Evolutionary conservation across 2,888 invertebrate species (phyloP).

Genomic region (Chorisops tibialis): DNA sequence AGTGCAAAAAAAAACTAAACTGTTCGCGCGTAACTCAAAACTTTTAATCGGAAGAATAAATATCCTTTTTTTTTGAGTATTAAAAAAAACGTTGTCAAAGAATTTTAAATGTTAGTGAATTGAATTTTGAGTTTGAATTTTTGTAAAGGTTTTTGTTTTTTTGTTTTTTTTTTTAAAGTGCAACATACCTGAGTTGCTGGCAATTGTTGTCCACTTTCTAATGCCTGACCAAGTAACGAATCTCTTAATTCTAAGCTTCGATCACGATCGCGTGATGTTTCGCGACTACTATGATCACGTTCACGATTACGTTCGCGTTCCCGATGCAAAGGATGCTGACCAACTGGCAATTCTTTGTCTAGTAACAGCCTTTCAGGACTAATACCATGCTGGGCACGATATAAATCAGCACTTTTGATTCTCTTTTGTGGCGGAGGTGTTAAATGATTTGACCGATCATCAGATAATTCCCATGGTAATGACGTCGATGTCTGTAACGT

Average conservation of each 20-base stretch:
- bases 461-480: conserved; percentile 63
- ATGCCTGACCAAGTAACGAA: conserved; percentile 70
- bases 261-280: conserved; percentile 53
- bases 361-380: conserved; percentile 51
- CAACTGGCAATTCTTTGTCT: conserved; percentile 48
- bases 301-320: conserved; percentile 43
- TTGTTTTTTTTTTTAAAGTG: not conserved
- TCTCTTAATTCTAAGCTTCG: conserved; percentile 67
- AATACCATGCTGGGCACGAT: conserved; percentile 60
- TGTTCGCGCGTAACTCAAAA: no score
- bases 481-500: conserved; percentile 57
- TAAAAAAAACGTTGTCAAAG: not conserved
- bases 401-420: conserved; percentile 67
- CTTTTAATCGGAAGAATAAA: not conserved
- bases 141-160: conserved; percentile 1
- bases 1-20: no score
- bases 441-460: conserved; percentile 55
- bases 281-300: conserved; percentile 37
- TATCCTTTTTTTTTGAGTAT: not conserved
- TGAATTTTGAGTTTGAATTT: not conserved
- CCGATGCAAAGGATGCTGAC: conserved; percentile 48
- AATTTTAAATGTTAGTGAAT: not conserved
- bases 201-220: conserved; percentile 64
- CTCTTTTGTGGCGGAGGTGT: conserved; percentile 65
- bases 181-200: conserved; percentile 42